These are phyloP conservation scores for Lepus timidus DNA, from an alignment of 2,113 vertebrate genomes.

Conservation along the genomic window DNA sequence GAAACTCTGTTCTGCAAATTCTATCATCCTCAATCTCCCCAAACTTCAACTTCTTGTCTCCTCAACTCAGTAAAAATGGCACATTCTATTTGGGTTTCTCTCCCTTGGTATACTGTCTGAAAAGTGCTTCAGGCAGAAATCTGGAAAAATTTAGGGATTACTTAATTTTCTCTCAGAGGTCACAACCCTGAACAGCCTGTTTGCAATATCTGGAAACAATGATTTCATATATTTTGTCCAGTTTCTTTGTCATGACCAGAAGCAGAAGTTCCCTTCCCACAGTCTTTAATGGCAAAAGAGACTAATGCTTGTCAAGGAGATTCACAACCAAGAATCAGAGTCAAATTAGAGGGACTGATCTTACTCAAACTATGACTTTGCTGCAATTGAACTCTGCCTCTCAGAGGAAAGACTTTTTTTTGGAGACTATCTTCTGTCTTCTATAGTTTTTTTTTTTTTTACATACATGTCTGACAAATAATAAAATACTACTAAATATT, in stretches of 20 bases:
- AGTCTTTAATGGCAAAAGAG: neutral
- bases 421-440: neutral
- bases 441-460: neutral
- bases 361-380: neutral
- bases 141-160: neutral
- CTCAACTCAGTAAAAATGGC: neutral
- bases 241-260: neutral
- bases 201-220: neutral
- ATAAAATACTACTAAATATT: neutral
- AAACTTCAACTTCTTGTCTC: neutral
- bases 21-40: neutral
- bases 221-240: neutral
- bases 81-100: neutral
- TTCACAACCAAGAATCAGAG: neutral
- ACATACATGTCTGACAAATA: neutral
- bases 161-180: neutral
- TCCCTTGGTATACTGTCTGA: neutral
- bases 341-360: neutral
- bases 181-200: neutral
- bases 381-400: neutral
- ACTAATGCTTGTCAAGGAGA: neutral
- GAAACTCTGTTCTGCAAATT: neutral
- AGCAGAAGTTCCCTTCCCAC: neutral
- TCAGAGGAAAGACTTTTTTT: neutral
- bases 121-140: neutral